These are phyloP conservation scores for Cassiopea andromeda DNA, from an alignment of 30 jellyfish, hydroid and myxozoan genomes.

Conservation along the genomic window DNA sequence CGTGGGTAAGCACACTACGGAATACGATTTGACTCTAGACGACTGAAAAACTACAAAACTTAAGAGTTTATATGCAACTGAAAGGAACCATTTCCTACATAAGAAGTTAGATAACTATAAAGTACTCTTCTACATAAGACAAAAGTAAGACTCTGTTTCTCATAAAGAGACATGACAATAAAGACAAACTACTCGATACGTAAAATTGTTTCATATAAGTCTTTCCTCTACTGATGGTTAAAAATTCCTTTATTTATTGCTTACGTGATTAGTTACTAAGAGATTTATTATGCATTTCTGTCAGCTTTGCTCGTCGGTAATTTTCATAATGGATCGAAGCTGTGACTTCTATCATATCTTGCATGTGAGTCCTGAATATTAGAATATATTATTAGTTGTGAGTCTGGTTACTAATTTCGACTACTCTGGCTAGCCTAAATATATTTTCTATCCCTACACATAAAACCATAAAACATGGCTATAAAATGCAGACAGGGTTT, in stretches of 20 bases:
- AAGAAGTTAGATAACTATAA: too few relatives aligned
- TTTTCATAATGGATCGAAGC: slow-evolving; percentile 90
- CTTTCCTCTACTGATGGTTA: background rate
- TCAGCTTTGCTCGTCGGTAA: slow-evolving; percentile 90
- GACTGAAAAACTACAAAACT: too few relatives aligned
- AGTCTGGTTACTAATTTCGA: background rate
- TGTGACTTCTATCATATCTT: slow-evolving; percentile 94
- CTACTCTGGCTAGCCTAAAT: too few relatives aligned
- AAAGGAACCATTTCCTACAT: too few relatives aligned
- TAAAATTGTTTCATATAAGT: background rate
- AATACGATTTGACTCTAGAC: too few relatives aligned
- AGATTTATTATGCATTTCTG: slow-evolving; percentile 80
- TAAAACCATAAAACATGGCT: too few relatives aligned
- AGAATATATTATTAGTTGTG: background rate
- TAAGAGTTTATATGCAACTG: too few relatives aligned
- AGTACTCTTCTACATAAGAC: too few relatives aligned
- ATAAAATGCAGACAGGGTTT: too few relatives aligned
- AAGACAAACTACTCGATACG: background rate
- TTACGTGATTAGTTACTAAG: slow-evolving; percentile 10
- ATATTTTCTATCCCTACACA: too few relatives aligned
- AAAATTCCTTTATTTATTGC: background rate
- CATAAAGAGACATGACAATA: background rate
- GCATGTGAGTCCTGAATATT: slow-evolving; percentile 95
- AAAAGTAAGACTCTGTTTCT: background rate
- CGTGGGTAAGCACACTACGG: too few relatives aligned